Evolutionary conservation across 2,113 vertebrate genomes (phyloP).

Genomic region (Silurus meridionalis): DNA sequence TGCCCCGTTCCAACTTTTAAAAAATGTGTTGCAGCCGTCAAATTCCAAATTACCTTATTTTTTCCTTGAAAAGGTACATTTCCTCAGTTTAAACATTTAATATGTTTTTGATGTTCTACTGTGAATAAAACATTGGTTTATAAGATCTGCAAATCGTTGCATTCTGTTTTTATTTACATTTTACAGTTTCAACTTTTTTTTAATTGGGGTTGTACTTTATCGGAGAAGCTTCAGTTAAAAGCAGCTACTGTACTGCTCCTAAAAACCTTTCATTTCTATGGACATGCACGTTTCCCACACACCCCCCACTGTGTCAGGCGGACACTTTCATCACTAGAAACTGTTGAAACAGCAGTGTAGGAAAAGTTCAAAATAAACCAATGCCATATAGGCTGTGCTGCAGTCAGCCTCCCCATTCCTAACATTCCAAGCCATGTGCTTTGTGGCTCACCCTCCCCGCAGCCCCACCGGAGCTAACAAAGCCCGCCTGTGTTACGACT

Average conservation of each 20-base stretch:
- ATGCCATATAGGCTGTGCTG: conserved; percentile 52
- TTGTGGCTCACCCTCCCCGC: conserved; percentile 66
- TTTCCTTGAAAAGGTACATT: too few species aligned
- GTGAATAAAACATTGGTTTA: too few species aligned
- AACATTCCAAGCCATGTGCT: conserved; percentile 70
- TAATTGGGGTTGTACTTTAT: not conserved
- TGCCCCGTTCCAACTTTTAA: too few species aligned
- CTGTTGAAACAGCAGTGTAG: not conserved
- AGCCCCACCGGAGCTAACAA: conserved; percentile 66
- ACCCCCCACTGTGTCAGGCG: not conserved
- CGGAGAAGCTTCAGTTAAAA: not conserved
- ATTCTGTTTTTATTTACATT: too few species aligned
- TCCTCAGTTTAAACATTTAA: too few species aligned
- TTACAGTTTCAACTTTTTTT: too few species aligned
- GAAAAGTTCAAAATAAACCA: not conserved
- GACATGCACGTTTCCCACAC: not conserved
- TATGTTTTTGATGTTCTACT: too few species aligned
- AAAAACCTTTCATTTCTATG: too few species aligned
- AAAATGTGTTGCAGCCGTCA: too few species aligned
- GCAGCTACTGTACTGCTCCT: not conserved
- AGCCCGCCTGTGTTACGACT: conserved; percentile 65
- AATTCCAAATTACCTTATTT: too few species aligned
- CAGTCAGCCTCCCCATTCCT: conserved; percentile 70
- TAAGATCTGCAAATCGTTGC: too few species aligned
- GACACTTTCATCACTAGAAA: not conserved